Evolutionary conservation across 1,140 invertebrate species (phyloP).

Genomic region (Ceratosolen solmsi): DNA sequence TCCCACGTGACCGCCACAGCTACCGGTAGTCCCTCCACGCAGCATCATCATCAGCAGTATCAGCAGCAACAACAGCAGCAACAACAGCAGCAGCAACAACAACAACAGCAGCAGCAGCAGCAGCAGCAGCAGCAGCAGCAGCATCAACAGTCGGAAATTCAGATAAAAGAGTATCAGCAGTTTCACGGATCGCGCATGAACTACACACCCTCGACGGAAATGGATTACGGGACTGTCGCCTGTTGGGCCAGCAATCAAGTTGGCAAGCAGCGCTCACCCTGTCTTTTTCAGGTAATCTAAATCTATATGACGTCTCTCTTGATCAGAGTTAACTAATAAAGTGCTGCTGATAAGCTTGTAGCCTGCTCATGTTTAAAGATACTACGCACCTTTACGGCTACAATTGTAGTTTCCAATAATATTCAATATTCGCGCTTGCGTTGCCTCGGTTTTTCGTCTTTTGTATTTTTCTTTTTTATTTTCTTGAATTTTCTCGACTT

Average conservation of each 20-base stretch:
- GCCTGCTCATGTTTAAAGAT: too few relatives aligned
- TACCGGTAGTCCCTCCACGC: conserved; percentile 64
- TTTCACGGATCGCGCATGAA: conserved; percentile 81
- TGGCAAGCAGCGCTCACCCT: conserved; percentile 87
- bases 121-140: conserved; percentile 60
- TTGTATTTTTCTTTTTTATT: too few relatives aligned
- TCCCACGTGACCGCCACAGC: conserved; percentile 73
- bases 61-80: conserved; percentile 56
- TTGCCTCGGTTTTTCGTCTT: too few relatives aligned
- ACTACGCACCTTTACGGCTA: too few relatives aligned
- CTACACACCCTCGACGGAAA: conserved; percentile 87
- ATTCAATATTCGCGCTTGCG: too few relatives aligned
- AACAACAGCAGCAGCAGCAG: conserved; percentile 34
- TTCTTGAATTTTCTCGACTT: too few relatives aligned
- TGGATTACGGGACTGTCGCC: conserved; percentile 90
- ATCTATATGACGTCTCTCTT: conserved; percentile 49
- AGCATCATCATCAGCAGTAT: conserved; percentile 61
- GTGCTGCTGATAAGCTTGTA: too few relatives aligned
- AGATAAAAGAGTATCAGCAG: conserved; percentile 65
- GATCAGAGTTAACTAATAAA: too few relatives aligned
- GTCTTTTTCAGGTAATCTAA: conserved; percentile 83
- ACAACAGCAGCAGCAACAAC: conserved; percentile 62
- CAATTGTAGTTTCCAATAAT: too few relatives aligned
- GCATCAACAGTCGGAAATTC: conserved; percentile 56
- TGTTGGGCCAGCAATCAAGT: conserved; percentile 89